Evolutionary conservation across 2,797 vertebrate species (phyloP), one percentile per base, ranked within the genome.

Genomic region (Phyllotis vaccarum): DNA sequence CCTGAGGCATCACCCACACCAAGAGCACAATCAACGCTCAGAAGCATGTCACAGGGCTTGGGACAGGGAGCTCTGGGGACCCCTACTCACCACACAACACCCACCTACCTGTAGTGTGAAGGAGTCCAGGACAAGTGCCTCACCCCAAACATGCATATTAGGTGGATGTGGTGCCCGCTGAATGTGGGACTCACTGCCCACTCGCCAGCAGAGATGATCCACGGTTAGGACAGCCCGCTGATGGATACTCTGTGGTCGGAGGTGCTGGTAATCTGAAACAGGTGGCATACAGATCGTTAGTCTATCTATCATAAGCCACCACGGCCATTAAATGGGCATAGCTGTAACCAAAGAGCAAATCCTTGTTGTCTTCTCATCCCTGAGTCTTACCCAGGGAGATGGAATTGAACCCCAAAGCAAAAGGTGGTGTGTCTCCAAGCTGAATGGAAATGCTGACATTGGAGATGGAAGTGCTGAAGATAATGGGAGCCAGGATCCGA

Each of bases 141-240:
- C 99, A 72, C 99, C 99, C 99, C 99, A 99, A 95, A 99, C 99
- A 0, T 99, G 99, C 98, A 99, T 99, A 92, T 99, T 99, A 97
- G 99, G 98, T 16, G 99, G 99, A 96, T 99, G 99, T 0, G 99
- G 99, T 75, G 99, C 99, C 97, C 99, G 99, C 94, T 99, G 99
- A 98, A 99, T 99, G 97, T 99, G 99, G 10, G 99, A 99, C 78
- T 99, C 99, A 1, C 99, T 99, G 93, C 99, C 99, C 97, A 99
- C 99, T 0, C 99, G 99, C 99, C 99, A 99, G 99, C 99, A 99
- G 97, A 99, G 99, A 97, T 99, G 99, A 97, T 99, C 99, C 90
- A 99, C 98, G 1, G 98, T 98, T 96, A 99, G 98, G 2, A 99
- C 99, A 0, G 98, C 98, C 34, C 99, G 99, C 97, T 99, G 99